A percentile compares a stretch with the other conserved stretches of the same genome.
Conservation (phyloP, 2,797 vertebrate species). For the Geotria australis region DNA sequence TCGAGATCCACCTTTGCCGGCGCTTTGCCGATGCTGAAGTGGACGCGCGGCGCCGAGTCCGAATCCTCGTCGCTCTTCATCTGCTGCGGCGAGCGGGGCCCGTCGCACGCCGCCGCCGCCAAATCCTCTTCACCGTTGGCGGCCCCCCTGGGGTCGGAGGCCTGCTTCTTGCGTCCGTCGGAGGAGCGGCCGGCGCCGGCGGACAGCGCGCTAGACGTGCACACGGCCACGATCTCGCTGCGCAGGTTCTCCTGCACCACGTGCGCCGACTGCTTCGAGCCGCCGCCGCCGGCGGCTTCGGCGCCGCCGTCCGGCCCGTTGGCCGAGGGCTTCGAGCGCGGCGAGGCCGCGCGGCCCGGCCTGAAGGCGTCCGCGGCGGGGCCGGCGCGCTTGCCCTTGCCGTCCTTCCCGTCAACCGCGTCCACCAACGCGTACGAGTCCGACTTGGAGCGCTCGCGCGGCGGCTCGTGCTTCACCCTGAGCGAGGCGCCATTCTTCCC, state of each 20-base stretch:
- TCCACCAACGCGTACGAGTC: constrained; percentile 92
- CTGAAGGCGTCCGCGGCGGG: constrained; percentile 64
- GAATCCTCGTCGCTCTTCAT: constrained; percentile 28
- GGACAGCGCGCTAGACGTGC: constrained; percentile 56
- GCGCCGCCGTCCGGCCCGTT: constrained; percentile 27
- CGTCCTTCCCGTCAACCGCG: constrained; percentile 16
- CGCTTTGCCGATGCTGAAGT: constrained; percentile 95
- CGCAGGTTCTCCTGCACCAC: constrained; percentile 94
- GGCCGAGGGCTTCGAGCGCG: constrained; percentile 42
- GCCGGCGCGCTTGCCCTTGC: constrained; percentile 73
- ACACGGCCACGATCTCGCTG: constrained; percentile 89
- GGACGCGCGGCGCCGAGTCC: constrained; percentile 58
- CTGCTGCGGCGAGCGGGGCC: constrained; percentile 46
- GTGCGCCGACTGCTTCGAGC: constrained; percentile 63
- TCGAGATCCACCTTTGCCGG: constrained; percentile 73
- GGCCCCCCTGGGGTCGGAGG: too few species aligned
- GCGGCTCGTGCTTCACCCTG: constrained; percentile 65
- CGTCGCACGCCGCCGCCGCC: constrained; percentile 4
- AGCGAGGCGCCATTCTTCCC: constrained; percentile 10
- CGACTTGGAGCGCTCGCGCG: constrained; percentile 82
- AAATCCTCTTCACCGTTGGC: too few species aligned
- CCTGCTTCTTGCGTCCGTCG: background rate
- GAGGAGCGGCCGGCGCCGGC: constrained; percentile 22
- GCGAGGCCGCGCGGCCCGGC: constrained; percentile 58
- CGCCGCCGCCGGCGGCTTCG: constrained; percentile 28